Evolutionary conservation across 2,888 invertebrate genomes (phyloP), one percentile per base, ranked within the genome.

Genomic region (Xylota sylvarum): DNA sequence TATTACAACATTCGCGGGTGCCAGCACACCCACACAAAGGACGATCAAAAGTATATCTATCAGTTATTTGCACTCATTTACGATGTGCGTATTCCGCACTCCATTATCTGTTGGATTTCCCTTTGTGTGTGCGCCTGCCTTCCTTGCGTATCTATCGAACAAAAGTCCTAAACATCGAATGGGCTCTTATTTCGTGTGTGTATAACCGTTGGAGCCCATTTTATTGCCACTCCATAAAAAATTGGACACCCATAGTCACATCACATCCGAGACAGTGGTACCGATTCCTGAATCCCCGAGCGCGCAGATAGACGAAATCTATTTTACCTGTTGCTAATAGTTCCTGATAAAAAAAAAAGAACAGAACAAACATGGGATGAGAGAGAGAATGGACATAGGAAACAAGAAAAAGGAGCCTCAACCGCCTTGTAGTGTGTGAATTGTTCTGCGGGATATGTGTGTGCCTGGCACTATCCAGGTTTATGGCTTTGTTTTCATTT

Each of bases 311-410:
- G 72, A 77, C 76, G 65, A 80, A 85, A 85, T 80, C 85, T 81
- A 72, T 60, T 85, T 85, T 85, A 85, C 85, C 80, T 85, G 80
- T 85, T 85, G 85, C 80, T 72, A 69, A 67, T 80, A 78, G 83
- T 56, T 77, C 4, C 23, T 48, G 65, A 77, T 60, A 65, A 65
- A 72, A 27, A 72, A 14, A 27, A 3, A 23, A n/a, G 17, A 58
- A 43, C n/a, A 40, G 35, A 35, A 27, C n/a, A n/a, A n/a, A n/a
- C n/a, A n/a, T n/a, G n/a, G n/a, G n/a, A n/a, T n/a, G 10, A 37
- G 32, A 19, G 9, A 12, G 27, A 7, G 23, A 6, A 12, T 43
- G 35, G 17, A 10, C 12, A 30, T 27, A 32, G 27, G 55, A 14
- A 14, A 30, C 6, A 43, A 7, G 40, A 40, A 69, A 23, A 37